Evolutionary conservation across 2,888 invertebrate species (phyloP).

Genomic region (Alentia gelatinosa): DNA sequence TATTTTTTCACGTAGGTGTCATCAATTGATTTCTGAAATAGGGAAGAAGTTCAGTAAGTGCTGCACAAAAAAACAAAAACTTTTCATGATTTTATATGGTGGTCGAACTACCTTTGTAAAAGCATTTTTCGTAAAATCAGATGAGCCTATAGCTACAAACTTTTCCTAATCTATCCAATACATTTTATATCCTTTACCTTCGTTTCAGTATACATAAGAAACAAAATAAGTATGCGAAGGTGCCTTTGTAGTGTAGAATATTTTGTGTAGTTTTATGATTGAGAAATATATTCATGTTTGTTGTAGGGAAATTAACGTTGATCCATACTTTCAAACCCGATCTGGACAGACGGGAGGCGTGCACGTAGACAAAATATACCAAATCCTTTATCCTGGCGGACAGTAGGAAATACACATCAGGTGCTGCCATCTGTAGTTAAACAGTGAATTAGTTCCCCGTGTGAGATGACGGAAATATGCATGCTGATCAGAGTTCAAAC

Average conservation of each 20-base stretch:
- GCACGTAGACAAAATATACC: slow-evolving; percentile 29
- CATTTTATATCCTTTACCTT: too few species aligned
- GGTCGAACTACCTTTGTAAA: too few species aligned
- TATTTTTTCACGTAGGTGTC: too few species aligned
- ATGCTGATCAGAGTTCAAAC: background rate
- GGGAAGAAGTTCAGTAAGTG: too few species aligned
- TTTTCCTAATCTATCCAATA: too few species aligned
- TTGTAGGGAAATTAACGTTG: slow-evolving; percentile 18
- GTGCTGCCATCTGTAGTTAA: background rate
- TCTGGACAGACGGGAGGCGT: background rate
- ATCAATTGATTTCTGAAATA: too few species aligned
- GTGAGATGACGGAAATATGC: background rate
- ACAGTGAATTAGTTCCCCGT: background rate
- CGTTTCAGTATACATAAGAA: background rate
- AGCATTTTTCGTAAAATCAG: too few species aligned
- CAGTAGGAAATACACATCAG: background rate
- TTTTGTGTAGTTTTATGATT: background rate
- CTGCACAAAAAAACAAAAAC: too few species aligned
- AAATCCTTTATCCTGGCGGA: slow-evolving; percentile 14
- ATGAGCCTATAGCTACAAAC: too few species aligned
- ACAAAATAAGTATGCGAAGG: background rate
- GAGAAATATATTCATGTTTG: background rate
- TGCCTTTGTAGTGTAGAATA: background rate
- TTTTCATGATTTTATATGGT: too few species aligned
- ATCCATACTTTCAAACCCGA: background rate